phyloP scores from a whole-genome alignment of 1,140 invertebrate genomes.

The Hetaerina americana region DNA sequence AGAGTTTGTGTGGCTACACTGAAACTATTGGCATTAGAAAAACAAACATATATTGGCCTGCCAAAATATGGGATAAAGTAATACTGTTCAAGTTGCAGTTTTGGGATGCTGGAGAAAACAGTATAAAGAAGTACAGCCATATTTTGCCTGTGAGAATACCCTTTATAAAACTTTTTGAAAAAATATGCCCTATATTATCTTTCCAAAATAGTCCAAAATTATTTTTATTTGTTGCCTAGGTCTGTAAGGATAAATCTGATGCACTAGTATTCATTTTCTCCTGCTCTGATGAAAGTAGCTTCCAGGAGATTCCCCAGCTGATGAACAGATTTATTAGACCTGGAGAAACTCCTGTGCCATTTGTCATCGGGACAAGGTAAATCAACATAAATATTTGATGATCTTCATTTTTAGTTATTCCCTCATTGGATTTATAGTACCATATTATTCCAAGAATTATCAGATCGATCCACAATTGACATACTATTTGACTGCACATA shows the following conservation, averaged over 20 bases:
- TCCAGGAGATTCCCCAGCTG: constrained; percentile 37
- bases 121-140: constrained; percentile 43
- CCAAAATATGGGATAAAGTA: constrained; percentile 38
- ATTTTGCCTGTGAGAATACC: constrained; percentile 40
- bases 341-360: constrained; percentile 33
- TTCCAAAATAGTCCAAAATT: not conserved
- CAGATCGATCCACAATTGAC: no score
- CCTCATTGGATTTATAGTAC: no score
- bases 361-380: constrained; percentile 44
- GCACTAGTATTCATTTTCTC: constrained; percentile 41
- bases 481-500: no score
- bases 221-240: constrained; percentile 20
- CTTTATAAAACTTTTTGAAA: no score
- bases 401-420: no score
- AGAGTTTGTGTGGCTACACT: constrained; percentile 24
- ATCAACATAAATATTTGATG: no score
- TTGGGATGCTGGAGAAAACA: constrained; percentile 43
- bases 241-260: constrained; percentile 40
- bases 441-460: no score
- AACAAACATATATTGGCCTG: constrained; percentile 44
- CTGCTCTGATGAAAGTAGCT: constrained; percentile 37
- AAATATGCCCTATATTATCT: no score
- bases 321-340: constrained; percentile 33
- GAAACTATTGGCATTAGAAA: constrained; percentile 44
- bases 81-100: constrained; percentile 43